Evolutionary conservation across 1,140 invertebrate genomes (phyloP).

Genomic region (Andricus grossulariae): DNA sequence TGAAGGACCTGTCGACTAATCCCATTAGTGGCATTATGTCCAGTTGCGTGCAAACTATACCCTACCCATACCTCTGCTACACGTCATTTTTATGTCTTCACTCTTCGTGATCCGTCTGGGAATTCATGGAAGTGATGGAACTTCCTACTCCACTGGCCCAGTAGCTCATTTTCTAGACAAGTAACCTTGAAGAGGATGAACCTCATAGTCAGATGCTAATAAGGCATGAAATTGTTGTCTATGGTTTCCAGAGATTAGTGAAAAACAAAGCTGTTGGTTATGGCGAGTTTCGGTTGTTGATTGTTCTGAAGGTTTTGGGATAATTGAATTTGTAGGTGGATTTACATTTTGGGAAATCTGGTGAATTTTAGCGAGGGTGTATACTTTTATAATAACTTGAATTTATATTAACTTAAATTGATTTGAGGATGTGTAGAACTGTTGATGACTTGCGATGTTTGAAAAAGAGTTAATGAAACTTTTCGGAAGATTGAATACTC

Average conservation of each 20-base stretch:
- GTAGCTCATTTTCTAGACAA: conserved; percentile 17
- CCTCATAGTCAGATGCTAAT: conserved; percentile 10
- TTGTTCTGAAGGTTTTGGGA: background rate
- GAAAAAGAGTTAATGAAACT: too few species aligned
- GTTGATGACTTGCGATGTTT: too few species aligned
- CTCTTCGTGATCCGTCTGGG: background rate
- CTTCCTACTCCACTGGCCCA: conserved; percentile 20
- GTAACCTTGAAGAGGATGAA: conserved; percentile 19
- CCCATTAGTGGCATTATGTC: conserved; percentile 57
- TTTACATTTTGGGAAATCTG: too few species aligned
- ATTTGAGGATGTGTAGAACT: too few species aligned
- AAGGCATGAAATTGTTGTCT: conserved; percentile 5
- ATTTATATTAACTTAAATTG: too few species aligned
- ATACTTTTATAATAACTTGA: too few species aligned
- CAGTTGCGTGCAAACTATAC: conserved; percentile 45
- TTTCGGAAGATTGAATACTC: too few species aligned
- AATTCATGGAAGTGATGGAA: conserved; percentile 16
- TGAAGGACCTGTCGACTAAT: conserved; percentile 56
- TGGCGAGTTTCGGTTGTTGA: background rate
- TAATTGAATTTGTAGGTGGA: too few species aligned
- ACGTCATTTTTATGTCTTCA: conserved; percentile 20
- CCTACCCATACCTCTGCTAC: conserved; percentile 35
- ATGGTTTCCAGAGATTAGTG: background rate
- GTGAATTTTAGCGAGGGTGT: too few species aligned
- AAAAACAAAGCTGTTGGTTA: background rate